These are phyloP conservation scores for Tragelaphus scriptus DNA, from an alignment of 2,113 vertebrate species.

Conservation along the genomic window DNA sequence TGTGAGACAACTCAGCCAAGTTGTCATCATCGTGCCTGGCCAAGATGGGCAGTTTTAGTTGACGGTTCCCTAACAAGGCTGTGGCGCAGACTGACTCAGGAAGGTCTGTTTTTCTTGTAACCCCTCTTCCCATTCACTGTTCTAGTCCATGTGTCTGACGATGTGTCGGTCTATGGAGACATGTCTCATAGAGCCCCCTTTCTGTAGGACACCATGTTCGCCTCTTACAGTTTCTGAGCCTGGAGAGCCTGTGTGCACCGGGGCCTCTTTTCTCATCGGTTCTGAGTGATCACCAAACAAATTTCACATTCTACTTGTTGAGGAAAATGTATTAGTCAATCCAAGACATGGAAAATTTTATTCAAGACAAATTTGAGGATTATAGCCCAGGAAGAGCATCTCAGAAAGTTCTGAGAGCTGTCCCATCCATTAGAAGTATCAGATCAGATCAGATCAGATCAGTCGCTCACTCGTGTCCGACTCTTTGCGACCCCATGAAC, in stretches of 20 bases:
- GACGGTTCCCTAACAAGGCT: neutral
- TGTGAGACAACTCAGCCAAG: neutral
- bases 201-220: neutral
- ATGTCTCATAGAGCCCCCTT: neutral
- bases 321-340: neutral
- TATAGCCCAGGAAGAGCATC: neutral
- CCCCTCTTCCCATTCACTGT: neutral
- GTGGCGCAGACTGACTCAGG: neutral
- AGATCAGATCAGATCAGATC: too few species aligned
- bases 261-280: neutral
- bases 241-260: neutral
- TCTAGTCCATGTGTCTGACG: neutral
- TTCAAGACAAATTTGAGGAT: neutral
- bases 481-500: too few species aligned
- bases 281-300: neutral
- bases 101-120: neutral
- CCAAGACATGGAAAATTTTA: neutral
- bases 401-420: neutral
- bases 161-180: neutral
- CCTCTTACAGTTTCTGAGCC: neutral
- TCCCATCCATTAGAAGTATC: neutral
- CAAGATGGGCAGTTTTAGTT: neutral
- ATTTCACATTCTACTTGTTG: neutral
- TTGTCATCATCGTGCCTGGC: neutral
- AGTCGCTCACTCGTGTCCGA: too few species aligned